Conservation (phyloP, 2,888 invertebrate genomes). For the Aricia artaxerxes region DNA sequence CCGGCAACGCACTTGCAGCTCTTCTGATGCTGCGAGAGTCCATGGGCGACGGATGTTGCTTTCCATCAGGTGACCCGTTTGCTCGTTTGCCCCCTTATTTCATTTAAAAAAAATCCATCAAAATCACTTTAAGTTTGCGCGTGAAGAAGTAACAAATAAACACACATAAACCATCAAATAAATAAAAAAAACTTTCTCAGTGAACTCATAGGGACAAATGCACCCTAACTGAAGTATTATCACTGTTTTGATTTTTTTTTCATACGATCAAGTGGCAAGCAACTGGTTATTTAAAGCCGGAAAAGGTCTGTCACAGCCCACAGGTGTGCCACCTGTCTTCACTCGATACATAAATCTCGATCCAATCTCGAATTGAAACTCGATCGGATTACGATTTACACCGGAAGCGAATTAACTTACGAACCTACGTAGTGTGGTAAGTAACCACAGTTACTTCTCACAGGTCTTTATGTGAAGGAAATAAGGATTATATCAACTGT, state of each 20-base stretch:
- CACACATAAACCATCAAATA: too few relatives aligned
- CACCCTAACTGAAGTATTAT: neutral
- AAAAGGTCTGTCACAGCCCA: neutral
- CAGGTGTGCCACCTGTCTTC: slow-evolving; percentile 9
- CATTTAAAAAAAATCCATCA: too few relatives aligned
- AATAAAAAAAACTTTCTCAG: neutral
- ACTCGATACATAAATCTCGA: neutral
- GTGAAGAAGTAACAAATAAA: too few relatives aligned
- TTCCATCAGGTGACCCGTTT: too few relatives aligned
- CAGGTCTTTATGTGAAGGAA: too few relatives aligned
- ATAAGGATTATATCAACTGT: too few relatives aligned
- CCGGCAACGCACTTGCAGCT: too few relatives aligned
- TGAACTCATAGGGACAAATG: neutral
- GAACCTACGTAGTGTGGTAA: neutral
- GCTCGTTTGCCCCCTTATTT: too few relatives aligned
- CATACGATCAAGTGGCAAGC: neutral
- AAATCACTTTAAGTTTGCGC: too few relatives aligned
- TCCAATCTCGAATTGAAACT: neutral
- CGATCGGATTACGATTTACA: neutral
- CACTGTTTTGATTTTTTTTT: neutral
- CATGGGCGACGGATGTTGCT: too few relatives aligned
- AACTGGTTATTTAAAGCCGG: slow-evolving; percentile 6
- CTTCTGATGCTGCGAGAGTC: too few relatives aligned
- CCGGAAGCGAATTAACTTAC: slow-evolving; percentile 7
- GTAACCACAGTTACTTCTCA: too few relatives aligned